Conservation (phyloP, 2,797 vertebrate species). For the Chloroceryle amazona region DNA sequence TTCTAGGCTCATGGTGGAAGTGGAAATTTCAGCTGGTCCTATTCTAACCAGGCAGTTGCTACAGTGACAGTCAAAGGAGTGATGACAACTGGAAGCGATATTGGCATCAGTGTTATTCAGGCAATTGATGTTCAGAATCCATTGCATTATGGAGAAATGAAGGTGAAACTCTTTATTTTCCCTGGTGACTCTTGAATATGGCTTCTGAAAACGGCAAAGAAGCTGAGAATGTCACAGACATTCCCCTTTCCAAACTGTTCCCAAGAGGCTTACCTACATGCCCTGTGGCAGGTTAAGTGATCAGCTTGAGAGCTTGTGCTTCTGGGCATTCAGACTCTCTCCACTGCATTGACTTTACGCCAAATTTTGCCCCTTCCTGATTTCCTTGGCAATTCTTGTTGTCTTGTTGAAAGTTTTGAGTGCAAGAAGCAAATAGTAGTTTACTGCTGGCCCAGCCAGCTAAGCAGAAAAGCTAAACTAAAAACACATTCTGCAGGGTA, state of each 20-base stretch:
- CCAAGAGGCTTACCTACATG: neutral
- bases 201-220: neutral
- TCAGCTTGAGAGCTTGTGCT: neutral
- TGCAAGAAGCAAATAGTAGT: neutral
- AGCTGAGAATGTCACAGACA: neutral
- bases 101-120: conserved; percentile 88
- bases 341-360: neutral
- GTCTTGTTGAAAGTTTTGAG: neutral
- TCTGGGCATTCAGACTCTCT: neutral
- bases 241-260: neutral
- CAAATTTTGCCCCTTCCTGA: neutral
- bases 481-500: neutral
- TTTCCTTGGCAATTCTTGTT: neutral
- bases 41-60: conserved; percentile 88
- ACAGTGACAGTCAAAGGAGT: conserved; percentile 93
- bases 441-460: neutral
- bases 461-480: neutral
- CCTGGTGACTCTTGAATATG: neutral
- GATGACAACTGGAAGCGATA: conserved; percentile 91
- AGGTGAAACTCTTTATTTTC: conserved; percentile 78
- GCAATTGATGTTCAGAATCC: conserved; percentile 91
- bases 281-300: neutral
- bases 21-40: conserved; percentile 95
- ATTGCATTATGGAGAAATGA: conserved; percentile 93
- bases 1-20: conserved; percentile 92